Percentiles rank a stretch among this genome's conserved stretches.
phyloP scores from a whole-genome alignment of 2,797 vertebrate species.

The Telmatherina bonti region DNA sequence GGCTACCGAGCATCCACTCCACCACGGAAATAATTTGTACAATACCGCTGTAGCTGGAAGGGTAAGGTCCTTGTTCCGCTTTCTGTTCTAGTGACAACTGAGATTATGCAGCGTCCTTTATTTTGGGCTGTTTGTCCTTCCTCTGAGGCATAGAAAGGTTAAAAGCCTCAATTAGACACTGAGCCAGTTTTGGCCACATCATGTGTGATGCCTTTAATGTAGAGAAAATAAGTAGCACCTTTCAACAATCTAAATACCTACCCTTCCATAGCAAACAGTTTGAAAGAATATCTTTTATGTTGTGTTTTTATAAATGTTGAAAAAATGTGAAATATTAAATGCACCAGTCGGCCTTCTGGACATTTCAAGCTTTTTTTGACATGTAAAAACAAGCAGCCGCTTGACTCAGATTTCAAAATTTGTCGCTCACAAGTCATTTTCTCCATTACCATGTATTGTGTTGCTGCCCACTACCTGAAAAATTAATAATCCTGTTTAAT shows the following conservation, averaged over 20 bases:
- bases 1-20: constrained; percentile 40
- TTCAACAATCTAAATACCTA: constrained; percentile 51
- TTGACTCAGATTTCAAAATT: constrained; percentile 55
- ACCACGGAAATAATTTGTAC: constrained; percentile 46
- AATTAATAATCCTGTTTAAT: constrained; percentile 87
- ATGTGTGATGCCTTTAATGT: constrained; percentile 46
- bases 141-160: constrained; percentile 66
- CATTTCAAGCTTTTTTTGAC: constrained; percentile 37
- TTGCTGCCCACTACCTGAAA: constrained; percentile 82
- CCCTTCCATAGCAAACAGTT: constrained; percentile 21
- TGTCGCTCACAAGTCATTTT: constrained; percentile 72
- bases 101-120: constrained; percentile 52
- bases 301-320: constrained; percentile 13
- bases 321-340: background rate
- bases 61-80: constrained; percentile 39
- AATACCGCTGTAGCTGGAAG: constrained; percentile 37
- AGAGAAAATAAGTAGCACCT: constrained; percentile 58
- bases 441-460: constrained; percentile 79
- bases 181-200: constrained; percentile 53
- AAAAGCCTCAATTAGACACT: constrained; percentile 72
- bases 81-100: constrained; percentile 60
- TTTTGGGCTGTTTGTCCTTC: constrained; percentile 65
- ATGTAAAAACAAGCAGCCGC: constrained; percentile 3
- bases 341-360: background rate
- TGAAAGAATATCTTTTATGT: background rate